Evolutionary conservation across 92 coral and sea anemone genomes (phyloP), one percentile per base, ranked within the genome.

Genomic region (Micromussa lordhowensis): DNA sequence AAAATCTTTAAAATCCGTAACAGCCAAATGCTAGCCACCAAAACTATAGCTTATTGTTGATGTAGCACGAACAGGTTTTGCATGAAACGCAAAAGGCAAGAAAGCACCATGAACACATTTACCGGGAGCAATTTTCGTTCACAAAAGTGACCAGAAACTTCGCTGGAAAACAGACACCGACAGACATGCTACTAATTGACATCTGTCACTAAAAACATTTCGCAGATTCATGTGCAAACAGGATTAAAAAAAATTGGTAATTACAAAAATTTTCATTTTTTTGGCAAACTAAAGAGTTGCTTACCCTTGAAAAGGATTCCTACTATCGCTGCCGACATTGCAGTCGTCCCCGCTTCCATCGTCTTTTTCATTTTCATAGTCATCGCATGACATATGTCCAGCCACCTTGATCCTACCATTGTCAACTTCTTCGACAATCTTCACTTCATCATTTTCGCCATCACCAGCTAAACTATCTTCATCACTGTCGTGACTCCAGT

Each of bases 1-100:
- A 77, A 48, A 77, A 77, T 66, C 64, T 77, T 66, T 38, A 51
- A 77, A 77, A 77, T 77, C 81, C 81, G 49, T 77, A 77, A 77
- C 36, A 69, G 75, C 16, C 35, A 36, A 77, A 76, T 76, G 61
- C 80, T 76, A 38, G 80, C 80, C 22, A 76, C 80, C 80, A 76
- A 76, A 76, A 76, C 29, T 76, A 76, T 76, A 76, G 24, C 80
- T 76, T 9, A 76, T 76, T 76, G 80, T 38, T 76, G 59, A 76
- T 40, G 59, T 76, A 76, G 30, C 80, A 76, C 22, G 57, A 75
- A 75, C 55, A 40, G 55, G 79, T 68, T 68, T 21, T 68, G 73
- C 73, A 68, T 68, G 73, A 68, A 15, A 68, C 21, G 73, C 73
- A 68, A 36, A 75, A 75, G 55, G 79, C 79, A 75, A 75, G n/a